Conservation (phyloP, 2,888 invertebrate species). For the Papilio protenor region DNA sequence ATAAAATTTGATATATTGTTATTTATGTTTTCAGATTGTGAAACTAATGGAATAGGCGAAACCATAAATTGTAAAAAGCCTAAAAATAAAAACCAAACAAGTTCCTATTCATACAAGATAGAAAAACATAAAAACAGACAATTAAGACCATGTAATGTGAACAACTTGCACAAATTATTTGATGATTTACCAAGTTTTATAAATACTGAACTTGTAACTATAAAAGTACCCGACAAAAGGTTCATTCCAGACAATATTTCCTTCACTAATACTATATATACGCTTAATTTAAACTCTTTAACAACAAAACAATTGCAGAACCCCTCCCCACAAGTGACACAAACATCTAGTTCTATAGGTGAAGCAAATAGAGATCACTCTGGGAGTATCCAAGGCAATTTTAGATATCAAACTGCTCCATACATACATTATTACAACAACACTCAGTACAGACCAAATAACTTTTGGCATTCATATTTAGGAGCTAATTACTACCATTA, state of each 20-base stretch:
- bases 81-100: slow-evolving; percentile 20
- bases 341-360: slow-evolving; percentile 55
- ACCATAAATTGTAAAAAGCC: neutral
- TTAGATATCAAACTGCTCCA: slow-evolving; percentile 46
- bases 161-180: slow-evolving; percentile 55
- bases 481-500: slow-evolving; percentile 58
- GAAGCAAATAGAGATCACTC: slow-evolving; percentile 61
- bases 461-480: slow-evolving; percentile 57
- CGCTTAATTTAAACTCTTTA: slow-evolving; percentile 61
- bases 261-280: slow-evolving; percentile 64
- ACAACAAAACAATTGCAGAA: slow-evolving; percentile 50
- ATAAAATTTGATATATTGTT: too few relatives aligned
- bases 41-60: neutral
- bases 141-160: slow-evolving; percentile 51
- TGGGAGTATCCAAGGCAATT: slow-evolving; percentile 56
- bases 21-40: too few relatives aligned
- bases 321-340: slow-evolving; percentile 50
- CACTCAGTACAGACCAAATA: slow-evolving; percentile 53
- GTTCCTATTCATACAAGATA: slow-evolving; percentile 52
- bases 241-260: slow-evolving; percentile 66
- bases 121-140: slow-evolving; percentile 57
- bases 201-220: slow-evolving; percentile 56
- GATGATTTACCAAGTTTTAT: slow-evolving; percentile 64
- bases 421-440: slow-evolving; percentile 45
- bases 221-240: slow-evolving; percentile 63